Percentiles rank a stretch among this genome's conserved stretches.
phyloP scores from a whole-genome alignment of 2,888 invertebrate genomes.

The Lepidochrysops patricia region DNA sequence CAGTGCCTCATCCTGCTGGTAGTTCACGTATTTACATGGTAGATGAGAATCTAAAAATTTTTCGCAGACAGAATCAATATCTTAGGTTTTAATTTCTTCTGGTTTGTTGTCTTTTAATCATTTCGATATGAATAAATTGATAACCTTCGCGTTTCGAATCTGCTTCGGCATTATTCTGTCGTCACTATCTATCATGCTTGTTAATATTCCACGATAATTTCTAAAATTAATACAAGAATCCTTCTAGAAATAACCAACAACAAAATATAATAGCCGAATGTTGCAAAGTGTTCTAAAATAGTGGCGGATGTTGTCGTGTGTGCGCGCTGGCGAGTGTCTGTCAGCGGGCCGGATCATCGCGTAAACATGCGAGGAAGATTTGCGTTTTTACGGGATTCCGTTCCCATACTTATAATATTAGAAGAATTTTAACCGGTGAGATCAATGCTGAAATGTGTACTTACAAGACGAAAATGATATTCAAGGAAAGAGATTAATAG shows the following conservation, averaged over 20 bases:
- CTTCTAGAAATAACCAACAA: constrained; percentile 20
- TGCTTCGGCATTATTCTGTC: too few species aligned
- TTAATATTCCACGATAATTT: neutral
- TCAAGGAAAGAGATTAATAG: neutral
- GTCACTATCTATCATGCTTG: too few species aligned
- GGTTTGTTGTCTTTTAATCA: too few species aligned
- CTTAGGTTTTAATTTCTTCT: too few species aligned
- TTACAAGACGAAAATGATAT: too few species aligned
- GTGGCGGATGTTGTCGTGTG: constrained; percentile 55
- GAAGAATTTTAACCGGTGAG: neutral
- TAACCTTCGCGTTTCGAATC: too few species aligned
- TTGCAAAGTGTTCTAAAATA: constrained; percentile 42
- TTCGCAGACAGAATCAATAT: too few species aligned
- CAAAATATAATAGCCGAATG: constrained; percentile 11
- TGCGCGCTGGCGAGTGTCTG: constrained; percentile 54
- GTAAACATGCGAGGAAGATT: constrained; percentile 57
- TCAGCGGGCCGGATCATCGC: constrained; percentile 50
- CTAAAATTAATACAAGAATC: neutral
- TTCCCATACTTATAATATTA: constrained; percentile 16
- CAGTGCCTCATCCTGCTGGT: too few species aligned
- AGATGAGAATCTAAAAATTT: too few species aligned
- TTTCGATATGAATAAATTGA: too few species aligned
- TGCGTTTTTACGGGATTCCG: constrained; percentile 50
- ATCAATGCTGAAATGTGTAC: neutral
- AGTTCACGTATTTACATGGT: neutral